Percentiles rank a stretch among this genome's conserved stretches.
Conservation (phyloP, 2,888 invertebrate genomes). For the Physocephala rufipes region DNA sequence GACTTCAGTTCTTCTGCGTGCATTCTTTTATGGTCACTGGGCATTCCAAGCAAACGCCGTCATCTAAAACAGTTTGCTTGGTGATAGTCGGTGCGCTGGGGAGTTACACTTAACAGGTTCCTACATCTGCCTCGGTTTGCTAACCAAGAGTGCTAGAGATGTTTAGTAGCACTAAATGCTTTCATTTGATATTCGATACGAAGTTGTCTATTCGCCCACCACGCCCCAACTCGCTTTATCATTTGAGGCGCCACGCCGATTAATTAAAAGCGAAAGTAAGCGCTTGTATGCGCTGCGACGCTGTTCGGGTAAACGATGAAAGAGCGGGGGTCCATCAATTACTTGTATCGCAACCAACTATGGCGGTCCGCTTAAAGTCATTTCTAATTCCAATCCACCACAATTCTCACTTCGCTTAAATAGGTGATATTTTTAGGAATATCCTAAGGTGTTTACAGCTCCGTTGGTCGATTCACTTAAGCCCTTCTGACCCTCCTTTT, state of each 20-base stretch:
- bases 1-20: slow-evolving; percentile 19
- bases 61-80: not conserved
- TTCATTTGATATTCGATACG: slow-evolving; percentile 25
- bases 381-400: too few species aligned
- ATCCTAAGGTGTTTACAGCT: not conserved
- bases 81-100: not conserved
- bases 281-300: not conserved
- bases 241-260: slow-evolving; percentile 3
- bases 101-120: too few species aligned
- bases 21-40: slow-evolving; percentile 29
- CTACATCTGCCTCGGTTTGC: too few species aligned
- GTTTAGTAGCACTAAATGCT: slow-evolving; percentile 10
- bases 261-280: slow-evolving; percentile 23
- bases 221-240: too few species aligned
- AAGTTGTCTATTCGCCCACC: not conserved
- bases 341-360: not conserved
- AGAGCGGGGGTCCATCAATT: slow-evolving; percentile 8
- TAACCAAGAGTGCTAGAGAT: too few species aligned
- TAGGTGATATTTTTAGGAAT: not conserved
- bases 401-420: not conserved
- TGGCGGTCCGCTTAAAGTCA: too few species aligned
- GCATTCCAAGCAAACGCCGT: slow-evolving; percentile 35
- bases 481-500: not conserved
- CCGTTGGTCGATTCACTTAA: not conserved
- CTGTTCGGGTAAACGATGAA: not conserved